Conservation (phyloP, 2,888 invertebrate genomes). For the Erebia palarica region DNA sequence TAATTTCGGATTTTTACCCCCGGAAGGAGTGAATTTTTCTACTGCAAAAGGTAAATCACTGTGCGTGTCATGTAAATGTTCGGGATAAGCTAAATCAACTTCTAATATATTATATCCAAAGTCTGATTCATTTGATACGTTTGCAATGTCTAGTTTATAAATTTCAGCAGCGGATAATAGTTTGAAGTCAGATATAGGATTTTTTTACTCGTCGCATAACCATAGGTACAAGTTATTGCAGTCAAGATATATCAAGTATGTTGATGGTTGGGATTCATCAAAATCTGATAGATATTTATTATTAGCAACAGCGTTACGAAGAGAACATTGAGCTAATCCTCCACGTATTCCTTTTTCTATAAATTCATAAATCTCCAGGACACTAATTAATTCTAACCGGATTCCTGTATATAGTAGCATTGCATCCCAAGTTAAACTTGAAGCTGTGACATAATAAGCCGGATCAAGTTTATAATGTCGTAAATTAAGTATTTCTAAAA, state of each 20-base stretch:
- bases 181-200: not conserved
- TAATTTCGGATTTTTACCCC: not conserved
- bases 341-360: constrained; percentile 45
- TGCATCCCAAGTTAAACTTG: constrained; percentile 14
- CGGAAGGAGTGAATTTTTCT: constrained; percentile 10
- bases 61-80: not conserved
- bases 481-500: constrained; percentile 42
- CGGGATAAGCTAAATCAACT: constrained; percentile 9
- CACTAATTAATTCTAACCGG: constrained; percentile 17
- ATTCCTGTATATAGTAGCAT: not conserved
- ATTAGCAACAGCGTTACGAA: constrained; percentile 42
- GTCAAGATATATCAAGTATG: not conserved
- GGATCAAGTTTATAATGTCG: constrained; percentile 44
- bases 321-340: constrained; percentile 40
- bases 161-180: not conserved
- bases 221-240: constrained; percentile 2
- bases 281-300: constrained; percentile 43
- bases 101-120: constrained; percentile 2
- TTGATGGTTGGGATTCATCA: constrained; percentile 28
- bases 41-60: constrained; percentile 1
- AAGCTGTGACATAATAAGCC: constrained; percentile 41
- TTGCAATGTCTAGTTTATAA: not conserved
- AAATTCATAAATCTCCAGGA: constrained; percentile 42
- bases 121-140: not conserved
- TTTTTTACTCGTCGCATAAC: not conserved